Percentiles rank a stretch among this genome's conserved stretches.
phyloP scores from a whole-genome alignment of 2,888 invertebrate species.

The Dysmachus trigonus region DNA sequence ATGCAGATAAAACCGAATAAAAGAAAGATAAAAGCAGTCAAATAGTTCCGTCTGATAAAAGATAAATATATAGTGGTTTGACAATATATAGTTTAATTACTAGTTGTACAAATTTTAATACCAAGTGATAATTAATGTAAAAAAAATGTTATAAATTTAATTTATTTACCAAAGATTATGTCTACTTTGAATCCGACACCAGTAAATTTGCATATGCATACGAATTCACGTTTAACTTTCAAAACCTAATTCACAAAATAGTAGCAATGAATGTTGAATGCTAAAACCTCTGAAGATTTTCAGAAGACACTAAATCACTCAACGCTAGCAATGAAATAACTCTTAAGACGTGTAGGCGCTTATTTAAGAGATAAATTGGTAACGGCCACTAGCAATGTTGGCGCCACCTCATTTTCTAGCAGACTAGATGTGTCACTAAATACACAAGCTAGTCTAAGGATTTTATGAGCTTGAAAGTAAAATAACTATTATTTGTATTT shows the following conservation, averaged over 20 bases:
- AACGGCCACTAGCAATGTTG: not conserved
- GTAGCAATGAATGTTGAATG: not conserved
- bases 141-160: not conserved
- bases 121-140: not conserved
- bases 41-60: not conserved
- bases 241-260: not conserved
- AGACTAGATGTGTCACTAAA: not conserved
- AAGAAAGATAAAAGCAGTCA: not conserved
- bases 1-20: not conserved
- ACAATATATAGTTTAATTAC: no score
- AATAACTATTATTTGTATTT: not conserved
- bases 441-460: not conserved
- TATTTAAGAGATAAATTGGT: constrained; percentile 2
- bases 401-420: constrained; percentile 3
- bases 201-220: not conserved
- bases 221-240: not conserved
- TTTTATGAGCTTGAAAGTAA: not conserved
- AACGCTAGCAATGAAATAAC: not conserved
- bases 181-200: not conserved
- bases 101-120: not conserved
- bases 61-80: no score
- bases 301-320: not conserved
- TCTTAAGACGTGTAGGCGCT: constrained; percentile 10
- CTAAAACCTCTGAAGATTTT: not conserved
- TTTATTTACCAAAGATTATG: not conserved